Percentiles rank a stretch among this genome's conserved stretches.
phyloP scores from a whole-genome alignment of 2,888 invertebrate genomes.

The Calameuta pallipes region DNA sequence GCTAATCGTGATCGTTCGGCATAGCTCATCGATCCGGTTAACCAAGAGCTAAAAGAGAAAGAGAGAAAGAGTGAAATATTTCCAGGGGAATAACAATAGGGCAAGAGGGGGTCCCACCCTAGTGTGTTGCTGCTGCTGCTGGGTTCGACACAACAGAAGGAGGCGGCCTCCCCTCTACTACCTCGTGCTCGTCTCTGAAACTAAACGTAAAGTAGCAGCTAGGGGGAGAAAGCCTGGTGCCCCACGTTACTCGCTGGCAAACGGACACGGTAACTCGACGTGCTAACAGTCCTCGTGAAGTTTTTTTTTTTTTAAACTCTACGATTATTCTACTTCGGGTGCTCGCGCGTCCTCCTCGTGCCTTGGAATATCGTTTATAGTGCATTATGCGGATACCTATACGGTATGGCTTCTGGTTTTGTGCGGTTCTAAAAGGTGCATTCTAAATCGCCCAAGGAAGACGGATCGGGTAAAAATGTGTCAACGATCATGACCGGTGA shows the following conservation, averaged over 20 bases:
- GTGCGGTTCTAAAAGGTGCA: neutral
- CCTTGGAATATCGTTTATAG: neutral
- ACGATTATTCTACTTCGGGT: neutral
- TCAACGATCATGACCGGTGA: slow-evolving; percentile 12
- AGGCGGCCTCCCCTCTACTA: neutral
- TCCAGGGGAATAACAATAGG: neutral
- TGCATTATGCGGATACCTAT: neutral
- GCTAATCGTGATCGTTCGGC: neutral
- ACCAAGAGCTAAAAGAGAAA: neutral
- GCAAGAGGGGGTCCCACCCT: neutral
- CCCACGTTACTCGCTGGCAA: neutral
- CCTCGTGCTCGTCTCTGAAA: neutral
- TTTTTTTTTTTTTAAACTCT: neutral
- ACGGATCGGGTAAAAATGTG: neutral
- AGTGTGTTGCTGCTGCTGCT: neutral
- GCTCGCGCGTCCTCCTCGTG: neutral
- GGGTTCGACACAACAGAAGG: neutral
- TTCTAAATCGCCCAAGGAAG: neutral
- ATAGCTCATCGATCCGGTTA: neutral
- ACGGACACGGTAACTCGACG: neutral
- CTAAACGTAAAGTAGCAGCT: neutral
- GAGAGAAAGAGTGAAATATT: neutral
- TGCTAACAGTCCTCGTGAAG: neutral
- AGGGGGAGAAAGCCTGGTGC: neutral
- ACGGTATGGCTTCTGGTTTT: neutral